Conservation (phyloP, 2,113 vertebrate genomes). For the Dromaius novaehollandiae region DNA sequence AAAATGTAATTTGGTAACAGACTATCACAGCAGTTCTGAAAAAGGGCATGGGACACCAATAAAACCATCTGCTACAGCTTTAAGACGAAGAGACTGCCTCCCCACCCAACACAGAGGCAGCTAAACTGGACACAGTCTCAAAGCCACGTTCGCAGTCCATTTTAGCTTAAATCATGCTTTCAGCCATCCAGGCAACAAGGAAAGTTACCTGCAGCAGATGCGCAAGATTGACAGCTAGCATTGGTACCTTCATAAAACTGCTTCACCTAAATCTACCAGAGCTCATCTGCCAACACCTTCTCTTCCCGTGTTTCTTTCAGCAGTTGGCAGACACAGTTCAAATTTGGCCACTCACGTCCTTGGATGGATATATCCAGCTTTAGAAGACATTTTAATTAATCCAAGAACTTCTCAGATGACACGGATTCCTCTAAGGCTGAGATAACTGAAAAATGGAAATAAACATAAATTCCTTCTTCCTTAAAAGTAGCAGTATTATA, state of each 20-base stretch:
- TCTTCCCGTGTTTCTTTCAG: not conserved
- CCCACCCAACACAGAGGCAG: not conserved
- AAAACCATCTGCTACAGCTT: slow-evolving; percentile 51
- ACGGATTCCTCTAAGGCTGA: not conserved
- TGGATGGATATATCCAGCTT: not conserved
- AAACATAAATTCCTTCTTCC: not conserved
- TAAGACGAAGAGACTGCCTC: not conserved
- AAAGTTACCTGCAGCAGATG: slow-evolving; percentile 21
- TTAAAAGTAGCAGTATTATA: not conserved
- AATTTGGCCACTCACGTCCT: not conserved
- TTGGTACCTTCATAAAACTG: not conserved
- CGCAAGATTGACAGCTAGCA: not conserved
- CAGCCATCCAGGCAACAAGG: not conserved
- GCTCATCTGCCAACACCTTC: not conserved
- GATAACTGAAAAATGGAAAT: not conserved
- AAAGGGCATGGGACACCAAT: slow-evolving; percentile 10
- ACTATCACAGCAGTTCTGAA: slow-evolving; percentile 26
- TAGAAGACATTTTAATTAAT: not conserved
- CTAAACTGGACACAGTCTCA: not conserved
- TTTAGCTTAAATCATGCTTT: slow-evolving; percentile 21
- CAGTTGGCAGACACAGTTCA: not conserved
- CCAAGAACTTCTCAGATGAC: not conserved
- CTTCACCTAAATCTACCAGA: not conserved
- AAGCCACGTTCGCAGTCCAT: not conserved
- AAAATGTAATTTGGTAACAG: slow-evolving; percentile 24